Conservation (phyloP, 2,113 vertebrate genomes). For the Semnornis frantzii region DNA sequence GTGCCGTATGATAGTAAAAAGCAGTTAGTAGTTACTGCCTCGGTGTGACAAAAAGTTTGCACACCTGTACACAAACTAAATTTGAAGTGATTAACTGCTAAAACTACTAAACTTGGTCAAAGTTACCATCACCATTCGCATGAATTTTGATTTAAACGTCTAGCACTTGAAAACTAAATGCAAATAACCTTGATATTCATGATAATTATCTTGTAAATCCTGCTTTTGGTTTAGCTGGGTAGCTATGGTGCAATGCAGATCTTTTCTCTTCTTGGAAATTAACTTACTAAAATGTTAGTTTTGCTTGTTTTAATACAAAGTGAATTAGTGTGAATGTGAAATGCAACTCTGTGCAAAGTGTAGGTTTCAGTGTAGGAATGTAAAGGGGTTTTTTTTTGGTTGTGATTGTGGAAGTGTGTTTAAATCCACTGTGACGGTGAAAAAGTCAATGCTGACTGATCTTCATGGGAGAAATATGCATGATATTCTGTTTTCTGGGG, state of each 20-base stretch:
- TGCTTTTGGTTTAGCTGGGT: background rate
- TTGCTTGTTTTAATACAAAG: background rate
- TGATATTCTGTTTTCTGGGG: background rate
- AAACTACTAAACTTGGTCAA: slow-evolving; percentile 17
- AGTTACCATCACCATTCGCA: background rate
- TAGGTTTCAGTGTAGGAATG: background rate
- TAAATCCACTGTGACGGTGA: background rate
- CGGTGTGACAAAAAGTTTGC: background rate
- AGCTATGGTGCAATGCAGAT: background rate
- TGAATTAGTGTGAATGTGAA: background rate
- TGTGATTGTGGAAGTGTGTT: background rate
- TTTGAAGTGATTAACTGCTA: slow-evolving; percentile 4
- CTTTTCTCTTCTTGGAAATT: background rate
- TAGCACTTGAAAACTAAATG: background rate
- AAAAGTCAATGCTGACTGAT: background rate
- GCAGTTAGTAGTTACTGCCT: background rate
- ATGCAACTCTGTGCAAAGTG: background rate
- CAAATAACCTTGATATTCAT: background rate
- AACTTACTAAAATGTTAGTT: background rate
- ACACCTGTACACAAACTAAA: background rate
- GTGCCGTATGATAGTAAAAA: background rate
- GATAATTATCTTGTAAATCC: background rate
- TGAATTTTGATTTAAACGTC: background rate
- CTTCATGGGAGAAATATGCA: background rate
- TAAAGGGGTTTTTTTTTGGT: background rate